These are phyloP conservation scores for Nasonia oneida DNA, from an alignment of 2,888 invertebrate species.

Conservation along the genomic window DNA sequence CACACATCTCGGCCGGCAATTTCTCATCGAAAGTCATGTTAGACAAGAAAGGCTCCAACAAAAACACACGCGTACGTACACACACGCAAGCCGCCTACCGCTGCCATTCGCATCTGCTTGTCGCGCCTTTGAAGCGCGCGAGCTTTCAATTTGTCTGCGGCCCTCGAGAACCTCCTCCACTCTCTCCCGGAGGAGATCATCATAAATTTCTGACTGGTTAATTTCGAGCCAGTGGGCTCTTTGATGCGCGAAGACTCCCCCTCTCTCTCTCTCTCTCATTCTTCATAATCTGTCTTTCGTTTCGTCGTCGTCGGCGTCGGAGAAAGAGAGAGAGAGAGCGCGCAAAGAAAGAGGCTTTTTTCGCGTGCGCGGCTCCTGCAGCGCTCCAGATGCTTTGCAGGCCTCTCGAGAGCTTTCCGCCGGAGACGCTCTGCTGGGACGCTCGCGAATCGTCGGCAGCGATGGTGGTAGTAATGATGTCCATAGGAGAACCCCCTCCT, in stretches of 20 bases:
- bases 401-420: constrained; percentile 17
- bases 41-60: not conserved
- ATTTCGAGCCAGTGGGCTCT: constrained; percentile 36
- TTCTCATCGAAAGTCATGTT: constrained; percentile 19
- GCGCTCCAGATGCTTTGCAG: constrained; percentile 55
- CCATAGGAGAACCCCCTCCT: constrained; percentile 2
- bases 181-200: constrained; percentile 25
- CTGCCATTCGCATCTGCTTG: not conserved
- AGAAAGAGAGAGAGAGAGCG: not conserved
- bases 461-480: constrained; percentile 26
- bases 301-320: not conserved
- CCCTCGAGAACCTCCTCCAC: constrained; percentile 1
- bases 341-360: not conserved
- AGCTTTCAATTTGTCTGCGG: constrained; percentile 56
- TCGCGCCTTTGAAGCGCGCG: constrained; percentile 26
- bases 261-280: not conserved
- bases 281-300: not conserved
- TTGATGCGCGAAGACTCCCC: not conserved
- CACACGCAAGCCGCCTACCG: not conserved
- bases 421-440: not conserved
- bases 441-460: not conserved
- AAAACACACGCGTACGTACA: not conserved
- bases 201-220: constrained; percentile 62
- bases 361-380: constrained; percentile 12
- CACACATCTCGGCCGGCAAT: not conserved